Evolutionary conservation across 2,113 vertebrate genomes (phyloP), one percentile per base, ranked within the genome.

Genomic region (Megalops atlanticus): DNA sequence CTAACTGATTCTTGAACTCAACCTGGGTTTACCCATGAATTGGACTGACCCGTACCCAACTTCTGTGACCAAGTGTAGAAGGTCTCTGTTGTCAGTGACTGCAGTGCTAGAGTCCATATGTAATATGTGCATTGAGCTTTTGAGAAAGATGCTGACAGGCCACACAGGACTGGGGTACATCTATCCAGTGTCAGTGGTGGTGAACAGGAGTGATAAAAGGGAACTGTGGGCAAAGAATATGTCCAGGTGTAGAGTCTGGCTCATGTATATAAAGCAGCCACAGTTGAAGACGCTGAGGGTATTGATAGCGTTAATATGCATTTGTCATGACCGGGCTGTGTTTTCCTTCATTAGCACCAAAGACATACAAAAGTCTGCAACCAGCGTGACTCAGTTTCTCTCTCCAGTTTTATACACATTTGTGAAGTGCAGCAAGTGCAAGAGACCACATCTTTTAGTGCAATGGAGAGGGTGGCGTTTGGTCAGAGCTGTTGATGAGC

Each of bases 311-410:
- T 58, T 24, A n/a, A 18, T 21, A 16, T 77, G 38, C 5, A 52
- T 31, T 68, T 1, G 35, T 43, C 38, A 41, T 10, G 76, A 47
- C 58, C 58, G 21, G n/a, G n/a, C 75, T 84, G 81, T 39, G 5
- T 76, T 77, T 85, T 71, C 33, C 58, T 81, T 82, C 18, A 70
- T 38, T 54, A 75, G 75, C 83, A 78, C 85, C 81, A 87, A 89
- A 89, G 84, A 70, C 71, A 54, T 58, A 49, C 69, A 47, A 31
- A 74, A 78, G 8, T 77, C 80, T 70, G 45, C 77, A 75, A 81
- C 38, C 64, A 38, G 35, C 3, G 5, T 24, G 58, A 72, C 43
- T 49, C 40, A 18, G 49, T 64, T 18, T 38, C 40, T 68, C 14
- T n/a, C n/a, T n/a, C n/a, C n/a, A n/a, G n/a, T n/a, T n/a, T n/a